Base-by-base conservation (phyloP, 2,797 vertebrate genomes). In the Adrianichthys oophorus region DNA sequence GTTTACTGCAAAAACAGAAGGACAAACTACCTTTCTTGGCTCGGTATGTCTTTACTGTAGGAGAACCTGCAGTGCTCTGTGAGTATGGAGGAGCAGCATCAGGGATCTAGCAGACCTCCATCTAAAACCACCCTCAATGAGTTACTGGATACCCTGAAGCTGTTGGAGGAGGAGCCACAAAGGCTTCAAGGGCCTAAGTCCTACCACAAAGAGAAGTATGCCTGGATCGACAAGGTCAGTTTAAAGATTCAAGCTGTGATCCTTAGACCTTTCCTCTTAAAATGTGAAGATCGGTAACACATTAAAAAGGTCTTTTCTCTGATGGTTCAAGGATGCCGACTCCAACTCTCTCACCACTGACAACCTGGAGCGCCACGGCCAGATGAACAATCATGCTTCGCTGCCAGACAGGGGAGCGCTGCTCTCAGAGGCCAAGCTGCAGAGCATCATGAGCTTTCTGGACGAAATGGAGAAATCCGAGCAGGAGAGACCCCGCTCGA, bases 381-480 rank as follows among this genome's bases (percentile, higher is more conserved):
- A 94, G 82, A 87, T 96, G 56, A 94, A 90, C 21, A 91, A 83
- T 17, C 79, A 86, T 0, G 80, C 87, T 0, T 90, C 78, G 0
- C 82, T 91, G 49, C 90, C 92, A 0, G 94, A 94, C 12, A 91
- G 92, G 0, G 93, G 94, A 15, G 90, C 93, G 0, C 84, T 99
- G 62, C 93, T 98, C 4, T 98, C 97, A 0, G 96, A 98, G 81
- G 95, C 95, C 80, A 98, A 97, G 68, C 92, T 98, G 42, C 95
- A 95, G 80, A 96, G 92, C 84, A 96, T 99, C 86, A 94, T 98
- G 92, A 96, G 89, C 62, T 98, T 98, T 75, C 83, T 99, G 85
- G 95, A 96, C 1, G 95, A 98, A 89, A 98, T 98, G 96, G 96
- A 99, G 91, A 92, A 91, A 60, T 94, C 94, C 0, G 94, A 94